These are phyloP conservation scores for Folsomia manolachei DNA, from an alignment of 2,888 invertebrate genomes.

Conservation along the genomic window DNA sequence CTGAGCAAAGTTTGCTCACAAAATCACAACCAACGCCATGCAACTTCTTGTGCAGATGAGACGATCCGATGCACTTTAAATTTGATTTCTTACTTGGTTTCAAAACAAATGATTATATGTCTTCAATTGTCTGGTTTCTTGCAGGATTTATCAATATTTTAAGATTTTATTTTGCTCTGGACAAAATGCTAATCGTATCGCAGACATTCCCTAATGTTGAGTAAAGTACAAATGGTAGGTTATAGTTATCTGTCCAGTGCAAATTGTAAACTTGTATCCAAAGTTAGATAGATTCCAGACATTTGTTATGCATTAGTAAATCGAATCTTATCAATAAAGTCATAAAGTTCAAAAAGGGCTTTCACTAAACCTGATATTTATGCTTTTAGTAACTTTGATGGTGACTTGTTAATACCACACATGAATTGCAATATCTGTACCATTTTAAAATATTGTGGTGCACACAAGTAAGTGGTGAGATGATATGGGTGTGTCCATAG, in stretches of 20 bases:
- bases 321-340: background rate
- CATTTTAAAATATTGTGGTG: background rate
- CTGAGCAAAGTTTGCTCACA: background rate
- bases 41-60: background rate
- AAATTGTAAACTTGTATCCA: background rate
- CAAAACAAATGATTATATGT: too few relatives aligned
- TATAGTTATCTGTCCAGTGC: background rate
- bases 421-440: background rate
- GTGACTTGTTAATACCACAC: background rate
- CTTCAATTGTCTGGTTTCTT: too few relatives aligned
- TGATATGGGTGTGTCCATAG: background rate
- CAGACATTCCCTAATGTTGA: too few relatives aligned
- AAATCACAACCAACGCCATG: background rate
- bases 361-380: background rate
- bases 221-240: too few relatives aligned
- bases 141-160: too few relatives aligned
- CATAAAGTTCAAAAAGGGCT: background rate
- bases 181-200: too few relatives aligned
- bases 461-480: background rate
- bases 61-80: too few relatives aligned
- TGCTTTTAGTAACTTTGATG: background rate
- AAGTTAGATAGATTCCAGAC: background rate
- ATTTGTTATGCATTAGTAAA: background rate
- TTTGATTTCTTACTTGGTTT: too few relatives aligned
- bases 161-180: too few relatives aligned